phyloP scores from a whole-genome alignment of 2,113 vertebrate genomes.

The Circaetus cinerascens region DNA sequence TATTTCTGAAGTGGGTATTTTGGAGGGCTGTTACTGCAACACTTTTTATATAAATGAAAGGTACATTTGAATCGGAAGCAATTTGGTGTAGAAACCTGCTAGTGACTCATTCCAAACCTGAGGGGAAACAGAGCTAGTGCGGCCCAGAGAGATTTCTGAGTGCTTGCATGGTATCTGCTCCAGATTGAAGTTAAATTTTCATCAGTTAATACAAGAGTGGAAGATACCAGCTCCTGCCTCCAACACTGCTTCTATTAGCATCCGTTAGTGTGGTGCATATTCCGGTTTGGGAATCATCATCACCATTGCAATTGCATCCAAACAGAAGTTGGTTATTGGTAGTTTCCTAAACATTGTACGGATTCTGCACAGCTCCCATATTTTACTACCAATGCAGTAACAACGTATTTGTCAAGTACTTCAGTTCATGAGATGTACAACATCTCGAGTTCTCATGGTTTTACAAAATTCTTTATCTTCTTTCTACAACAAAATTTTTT shows the following conservation, averaged over 20 bases:
- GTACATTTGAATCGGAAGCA: constrained; percentile 24
- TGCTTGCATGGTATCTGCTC: background rate
- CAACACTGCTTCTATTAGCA: background rate
- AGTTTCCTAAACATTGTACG: background rate
- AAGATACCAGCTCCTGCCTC: background rate
- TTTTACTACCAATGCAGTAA: background rate
- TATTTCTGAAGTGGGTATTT: constrained; percentile 27
- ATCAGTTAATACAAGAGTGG: background rate
- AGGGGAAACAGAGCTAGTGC: background rate
- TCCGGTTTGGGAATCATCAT: background rate
- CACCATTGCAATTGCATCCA: background rate
- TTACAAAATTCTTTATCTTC: background rate
- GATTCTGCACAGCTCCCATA: background rate
- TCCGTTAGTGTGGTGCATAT: background rate
- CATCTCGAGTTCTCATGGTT: background rate
- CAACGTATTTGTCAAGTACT: background rate
- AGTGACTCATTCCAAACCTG: constrained; percentile 34
- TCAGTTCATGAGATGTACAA: background rate
- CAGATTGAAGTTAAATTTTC: background rate
- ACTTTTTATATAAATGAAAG: background rate
- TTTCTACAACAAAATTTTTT: background rate
- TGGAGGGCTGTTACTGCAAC: background rate
- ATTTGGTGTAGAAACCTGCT: constrained; percentile 10
- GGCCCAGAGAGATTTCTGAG: background rate
- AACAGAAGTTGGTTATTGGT: background rate